Evolutionary conservation across 1,140 invertebrate genomes (phyloP).

Genomic region (Odontomachus brunneus): DNA sequence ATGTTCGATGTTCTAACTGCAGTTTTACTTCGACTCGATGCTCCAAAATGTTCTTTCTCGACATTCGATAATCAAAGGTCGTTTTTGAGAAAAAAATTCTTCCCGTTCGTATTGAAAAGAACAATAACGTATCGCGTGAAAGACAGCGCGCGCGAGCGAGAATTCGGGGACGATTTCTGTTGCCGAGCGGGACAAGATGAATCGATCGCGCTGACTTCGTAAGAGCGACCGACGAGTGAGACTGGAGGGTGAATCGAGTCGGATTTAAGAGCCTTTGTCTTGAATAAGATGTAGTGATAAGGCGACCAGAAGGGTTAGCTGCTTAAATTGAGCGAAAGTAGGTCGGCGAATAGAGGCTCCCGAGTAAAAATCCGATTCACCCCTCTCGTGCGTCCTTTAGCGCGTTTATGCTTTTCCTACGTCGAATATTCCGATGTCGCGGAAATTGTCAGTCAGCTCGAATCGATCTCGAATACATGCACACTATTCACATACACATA

Average conservation of each 20-base stretch:
- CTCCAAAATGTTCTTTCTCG: neutral
- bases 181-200: neutral
- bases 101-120: neutral
- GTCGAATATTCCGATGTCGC: slow-evolving; percentile 1
- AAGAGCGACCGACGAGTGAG: neutral
- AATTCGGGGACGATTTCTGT: neutral
- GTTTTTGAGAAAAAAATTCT: neutral
- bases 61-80: neutral
- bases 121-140: neutral
- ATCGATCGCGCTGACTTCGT: slow-evolving; percentile 19
- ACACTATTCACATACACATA: neutral
- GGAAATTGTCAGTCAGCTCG: neutral
- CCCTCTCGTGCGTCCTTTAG: neutral
- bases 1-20: neutral
- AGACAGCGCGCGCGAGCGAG: neutral
- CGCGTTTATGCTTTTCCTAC: neutral
- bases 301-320: neutral
- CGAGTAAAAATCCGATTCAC: slow-evolving; percentile 37
- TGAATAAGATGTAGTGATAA: slow-evolving; percentile 31
- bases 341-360: slow-evolving; percentile 28
- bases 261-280: slow-evolving; percentile 25
- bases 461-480: neutral
- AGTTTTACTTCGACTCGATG: neutral
- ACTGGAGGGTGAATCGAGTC: neutral
- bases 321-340: slow-evolving; percentile 46